A percentile compares a stretch with the other conserved stretches of the same genome.
Conservation (phyloP, 2,888 invertebrate species). For the Entomobrya multifasciata region DNA sequence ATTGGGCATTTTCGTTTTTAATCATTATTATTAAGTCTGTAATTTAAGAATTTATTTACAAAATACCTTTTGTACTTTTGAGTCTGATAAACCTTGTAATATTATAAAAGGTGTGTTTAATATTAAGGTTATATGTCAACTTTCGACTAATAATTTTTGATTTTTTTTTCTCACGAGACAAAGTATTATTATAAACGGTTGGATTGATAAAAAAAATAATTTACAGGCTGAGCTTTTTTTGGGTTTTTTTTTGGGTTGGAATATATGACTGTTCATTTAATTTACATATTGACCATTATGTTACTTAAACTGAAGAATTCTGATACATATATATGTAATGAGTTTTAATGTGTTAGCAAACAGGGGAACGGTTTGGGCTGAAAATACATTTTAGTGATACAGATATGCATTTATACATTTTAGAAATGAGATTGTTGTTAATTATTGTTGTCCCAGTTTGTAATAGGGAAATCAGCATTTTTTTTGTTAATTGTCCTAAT, state of each 20-base stretch:
- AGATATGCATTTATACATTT: not conserved
- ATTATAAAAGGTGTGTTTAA: not conserved
- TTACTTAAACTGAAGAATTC: conserved; percentile 1
- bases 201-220: not conserved
- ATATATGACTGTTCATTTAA: conserved; percentile 17
- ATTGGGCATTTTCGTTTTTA: not conserved
- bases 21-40: not conserved
- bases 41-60: not conserved
- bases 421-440: not conserved
- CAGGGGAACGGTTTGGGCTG: not conserved
- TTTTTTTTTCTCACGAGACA: not conserved
- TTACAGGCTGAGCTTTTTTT: conserved; percentile 23
- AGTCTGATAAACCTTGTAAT: conserved; percentile 5
- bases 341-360: not conserved
- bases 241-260: not conserved
- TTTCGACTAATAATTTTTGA: not conserved
- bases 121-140: not conserved
- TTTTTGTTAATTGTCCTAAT: not conserved
- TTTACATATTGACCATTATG: conserved; percentile 12
- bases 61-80: conserved; percentile 30
- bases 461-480: not conserved
- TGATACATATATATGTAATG: not conserved
- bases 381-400: not conserved
- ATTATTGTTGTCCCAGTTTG: not conserved
- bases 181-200: not conserved